Base-by-base conservation (phyloP, 2,888 invertebrate species). In the Timandra comae region DNA sequence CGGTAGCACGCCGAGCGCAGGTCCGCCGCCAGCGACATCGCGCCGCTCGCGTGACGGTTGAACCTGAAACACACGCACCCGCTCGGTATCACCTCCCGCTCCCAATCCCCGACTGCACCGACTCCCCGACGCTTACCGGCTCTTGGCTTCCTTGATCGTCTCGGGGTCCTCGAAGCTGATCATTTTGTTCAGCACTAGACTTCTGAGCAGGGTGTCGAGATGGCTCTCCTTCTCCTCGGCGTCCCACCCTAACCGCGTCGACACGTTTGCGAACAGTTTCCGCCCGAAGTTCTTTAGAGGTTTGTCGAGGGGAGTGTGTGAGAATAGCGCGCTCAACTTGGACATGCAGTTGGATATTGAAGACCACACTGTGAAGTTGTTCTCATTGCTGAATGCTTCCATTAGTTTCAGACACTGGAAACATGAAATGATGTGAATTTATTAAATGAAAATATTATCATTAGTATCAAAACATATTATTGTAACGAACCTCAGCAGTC, bases 341-440 rank as follows among this genome's bases (percentile, higher is more conserved):
- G 90, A 88, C 33, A 97, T 77, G 52, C 93, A 93, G 65, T 91
- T 93, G 24, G 90, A 89, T 46, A 96, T 91, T 1, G 92, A 92
- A 4, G 91, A 93, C 98, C 98, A 98, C 0, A 98, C 98, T 0
- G 97, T 96, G 80, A 93, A 98, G 75, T 97, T 94, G 21, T 91
- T 91, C 72, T 98, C 97, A 49, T 93, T 90, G 43, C 90, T 88
- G 67, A 92, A 97, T 0, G 96, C 94, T 54, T 92, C 90, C 63
- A 96, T 91, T n/a, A 98, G 86, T 61, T 93, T 91, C 31, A 98
- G 80, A 1, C 88, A 88, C 80, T 82, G 71, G 7, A 71, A 68
- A 46, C 13, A 24, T 40, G 31, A 32, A 13, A 24, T 13, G 41
- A 30, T 3, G n/a, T n/a, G n/a, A n/a, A 8, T 11, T 20, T 13